phyloP scores from a whole-genome alignment of 35 echinoderm and acorn worm species.

The Nesometra sesokonis region DNA sequence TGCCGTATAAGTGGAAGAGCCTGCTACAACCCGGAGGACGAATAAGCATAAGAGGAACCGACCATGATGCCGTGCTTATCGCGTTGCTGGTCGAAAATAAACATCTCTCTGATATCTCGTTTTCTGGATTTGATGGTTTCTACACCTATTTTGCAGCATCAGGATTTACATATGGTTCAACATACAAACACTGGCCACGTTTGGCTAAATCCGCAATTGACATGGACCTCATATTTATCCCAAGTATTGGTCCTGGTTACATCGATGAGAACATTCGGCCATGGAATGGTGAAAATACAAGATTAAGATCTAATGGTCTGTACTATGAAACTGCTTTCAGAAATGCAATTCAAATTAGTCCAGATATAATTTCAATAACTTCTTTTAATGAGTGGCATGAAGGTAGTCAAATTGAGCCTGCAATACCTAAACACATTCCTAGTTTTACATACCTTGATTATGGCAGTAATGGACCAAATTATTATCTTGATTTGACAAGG shows the following conservation, averaged over 20 bases:
- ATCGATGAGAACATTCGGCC: constrained; percentile 62
- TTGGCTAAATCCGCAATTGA: constrained; percentile 37
- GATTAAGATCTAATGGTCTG: constrained; percentile 26
- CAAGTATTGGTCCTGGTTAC: constrained; percentile 90
- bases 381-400: constrained; percentile 99
- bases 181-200: constrained; percentile 59
- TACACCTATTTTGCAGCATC: constrained; percentile 95
- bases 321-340: constrained; percentile 73
- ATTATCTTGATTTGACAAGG: constrained; percentile 65
- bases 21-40: constrained; percentile 31
- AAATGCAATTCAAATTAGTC: constrained; percentile 34
- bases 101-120: constrained; percentile 48
- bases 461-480: constrained; percentile 46
- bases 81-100: constrained; percentile 62
- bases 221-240: constrained; percentile 53
- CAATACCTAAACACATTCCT: constrained; percentile 48
- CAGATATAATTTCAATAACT: constrained; percentile 73
- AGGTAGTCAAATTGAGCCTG: constrained; percentile 81
- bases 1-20: constrained; percentile 43
- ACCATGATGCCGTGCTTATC: constrained; percentile 69
- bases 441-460: constrained; percentile 72
- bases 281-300: constrained; percentile 81
- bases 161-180: constrained; percentile 76
- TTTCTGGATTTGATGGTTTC: constrained; percentile 66
- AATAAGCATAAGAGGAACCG: constrained; percentile 39